phyloP scores from a whole-genome alignment of 2,797 vertebrate species.

The Numenius phaeopus region DNA sequence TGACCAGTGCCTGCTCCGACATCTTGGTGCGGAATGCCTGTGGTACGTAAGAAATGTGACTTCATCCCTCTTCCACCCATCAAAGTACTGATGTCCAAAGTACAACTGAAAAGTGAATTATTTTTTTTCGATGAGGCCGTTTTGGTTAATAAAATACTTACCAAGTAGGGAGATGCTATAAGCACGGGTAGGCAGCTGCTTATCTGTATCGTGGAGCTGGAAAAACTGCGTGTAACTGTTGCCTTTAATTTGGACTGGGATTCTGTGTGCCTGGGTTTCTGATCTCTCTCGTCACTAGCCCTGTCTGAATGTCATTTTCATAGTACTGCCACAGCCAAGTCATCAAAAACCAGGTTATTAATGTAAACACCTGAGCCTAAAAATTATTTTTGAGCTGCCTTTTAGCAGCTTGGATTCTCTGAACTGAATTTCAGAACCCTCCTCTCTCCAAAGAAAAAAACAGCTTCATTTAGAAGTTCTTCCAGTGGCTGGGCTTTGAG shows the following conservation, averaged over 20 bases:
- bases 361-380: background rate
- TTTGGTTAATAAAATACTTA: background rate
- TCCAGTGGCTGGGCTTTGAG: background rate
- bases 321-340: background rate
- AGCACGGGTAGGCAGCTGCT: background rate
- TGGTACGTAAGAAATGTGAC: background rate
- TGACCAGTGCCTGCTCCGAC: background rate
- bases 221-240: background rate
- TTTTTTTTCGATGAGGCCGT: rapidly evolving
- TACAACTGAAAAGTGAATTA: background rate
- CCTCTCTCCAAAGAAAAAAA: background rate
- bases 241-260: background rate
- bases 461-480: background rate
- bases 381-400: background rate
- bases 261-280: background rate
- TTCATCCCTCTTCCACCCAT: background rate
- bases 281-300: background rate
- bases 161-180: background rate
- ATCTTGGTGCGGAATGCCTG: background rate
- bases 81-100: background rate
- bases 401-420: background rate
- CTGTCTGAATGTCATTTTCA: background rate
- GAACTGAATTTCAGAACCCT: background rate
- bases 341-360: background rate
- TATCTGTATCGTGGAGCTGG: background rate